These are phyloP conservation scores for Trididemnum nubilum DNA, from an alignment of 23 tunicate species.

Conservation along the genomic window DNA sequence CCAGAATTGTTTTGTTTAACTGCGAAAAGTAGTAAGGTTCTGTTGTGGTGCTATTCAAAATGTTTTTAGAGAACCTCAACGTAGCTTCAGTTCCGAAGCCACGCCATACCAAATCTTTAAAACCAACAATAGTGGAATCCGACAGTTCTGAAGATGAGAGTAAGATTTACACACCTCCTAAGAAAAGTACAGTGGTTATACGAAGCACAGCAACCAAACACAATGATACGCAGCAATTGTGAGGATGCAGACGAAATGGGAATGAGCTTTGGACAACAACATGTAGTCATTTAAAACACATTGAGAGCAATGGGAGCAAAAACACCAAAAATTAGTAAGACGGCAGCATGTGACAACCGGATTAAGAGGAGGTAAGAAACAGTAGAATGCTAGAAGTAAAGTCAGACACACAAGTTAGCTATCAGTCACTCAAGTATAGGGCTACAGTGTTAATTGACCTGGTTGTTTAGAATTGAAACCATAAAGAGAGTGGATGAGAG, in stretches of 20 bases:
- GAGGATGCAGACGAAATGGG: neutral
- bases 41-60: no score
- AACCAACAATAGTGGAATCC: neutral
- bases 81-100: neutral
- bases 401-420: neutral
- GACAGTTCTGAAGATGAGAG: neutral
- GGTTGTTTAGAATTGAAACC: neutral
- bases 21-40: no score
- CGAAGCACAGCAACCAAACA: neutral
- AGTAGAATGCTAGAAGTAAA: neutral
- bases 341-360: neutral
- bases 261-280: neutral
- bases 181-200: neutral
- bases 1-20: no score
- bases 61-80: neutral
- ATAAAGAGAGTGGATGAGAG: neutral
- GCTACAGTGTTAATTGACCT: neutral
- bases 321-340: neutral
- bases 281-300: neutral
- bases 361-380: constrained; percentile 7
- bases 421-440: neutral
- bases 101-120: neutral
- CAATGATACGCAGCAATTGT: neutral
- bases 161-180: neutral
- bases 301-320: neutral